These are phyloP conservation scores for Poecilia latipinna DNA, from an alignment of 2,113 vertebrate genomes.

Conservation along the genomic window DNA sequence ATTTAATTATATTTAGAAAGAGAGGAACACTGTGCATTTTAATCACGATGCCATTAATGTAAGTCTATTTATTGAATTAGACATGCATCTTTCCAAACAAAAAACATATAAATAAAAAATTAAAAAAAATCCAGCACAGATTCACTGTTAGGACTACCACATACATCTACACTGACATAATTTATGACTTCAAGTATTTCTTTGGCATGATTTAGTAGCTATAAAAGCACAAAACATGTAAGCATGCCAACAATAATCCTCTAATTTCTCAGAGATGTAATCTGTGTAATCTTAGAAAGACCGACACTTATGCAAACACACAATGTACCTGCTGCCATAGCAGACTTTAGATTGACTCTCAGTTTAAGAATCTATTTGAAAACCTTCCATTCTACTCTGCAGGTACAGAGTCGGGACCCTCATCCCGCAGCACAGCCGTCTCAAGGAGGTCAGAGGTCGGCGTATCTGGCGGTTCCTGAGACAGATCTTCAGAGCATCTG, in stretches of 20 bases:
- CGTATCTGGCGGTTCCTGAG: slow-evolving; percentile 81
- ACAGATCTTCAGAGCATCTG: slow-evolving; percentile 92
- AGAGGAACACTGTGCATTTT: slow-evolving; percentile 14
- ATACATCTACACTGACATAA: slow-evolving; percentile 6
- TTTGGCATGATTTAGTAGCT: slow-evolving; percentile 29
- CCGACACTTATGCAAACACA: slow-evolving; percentile 18
- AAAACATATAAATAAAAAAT: not conserved
- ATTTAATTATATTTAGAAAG: not conserved
- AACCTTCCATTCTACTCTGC: slow-evolving; percentile 54
- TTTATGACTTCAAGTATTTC: slow-evolving; percentile 58
- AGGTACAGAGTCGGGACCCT: slow-evolving; percentile 79
- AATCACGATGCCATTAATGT: not conserved
- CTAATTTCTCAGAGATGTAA: slow-evolving; percentile 21
- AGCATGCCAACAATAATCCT: slow-evolving; percentile 28
- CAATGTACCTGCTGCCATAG: slow-evolving; percentile 21
- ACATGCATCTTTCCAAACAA: slow-evolving; percentile 4
- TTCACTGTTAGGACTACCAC: slow-evolving; percentile 4
- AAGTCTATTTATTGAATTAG: not conserved
- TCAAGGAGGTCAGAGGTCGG: slow-evolving; percentile 82
- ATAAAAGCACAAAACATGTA: slow-evolving; percentile 15
- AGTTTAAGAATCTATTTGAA: slow-evolving; percentile 24
- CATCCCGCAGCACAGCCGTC: slow-evolving; percentile 71
- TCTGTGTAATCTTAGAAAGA: slow-evolving; percentile 7
- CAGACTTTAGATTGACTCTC: slow-evolving; percentile 11
- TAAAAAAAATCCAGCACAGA: not conserved